Conservation (phyloP, 2,797 vertebrate species). For the Enteromius radiatus region DNA sequence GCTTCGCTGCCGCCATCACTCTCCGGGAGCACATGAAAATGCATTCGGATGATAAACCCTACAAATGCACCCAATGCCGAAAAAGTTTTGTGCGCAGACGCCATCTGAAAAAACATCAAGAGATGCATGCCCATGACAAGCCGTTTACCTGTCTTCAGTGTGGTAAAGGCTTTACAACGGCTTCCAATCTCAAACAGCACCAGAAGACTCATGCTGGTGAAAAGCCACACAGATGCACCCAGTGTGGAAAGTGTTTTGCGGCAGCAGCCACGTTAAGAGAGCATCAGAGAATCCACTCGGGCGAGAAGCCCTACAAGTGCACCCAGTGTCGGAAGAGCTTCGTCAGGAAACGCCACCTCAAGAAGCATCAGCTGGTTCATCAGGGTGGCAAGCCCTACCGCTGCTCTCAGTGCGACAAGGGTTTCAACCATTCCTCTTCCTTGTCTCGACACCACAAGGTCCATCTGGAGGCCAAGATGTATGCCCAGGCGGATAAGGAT, state of each 20-base stretch:
- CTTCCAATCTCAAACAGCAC: slow-evolving; percentile 83
- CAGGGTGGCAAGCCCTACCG: slow-evolving; percentile 83
- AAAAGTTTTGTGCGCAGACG: slow-evolving; percentile 83
- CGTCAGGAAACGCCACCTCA: slow-evolving; percentile 82
- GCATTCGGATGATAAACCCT: slow-evolving; percentile 85
- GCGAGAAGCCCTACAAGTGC: slow-evolving; percentile 84
- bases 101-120: slow-evolving; percentile 84
- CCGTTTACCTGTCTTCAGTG: slow-evolving; percentile 82
- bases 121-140: slow-evolving; percentile 82
- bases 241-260: slow-evolving; percentile 83
- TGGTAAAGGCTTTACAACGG: slow-evolving; percentile 81
- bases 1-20: slow-evolving; percentile 83
- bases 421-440: slow-evolving; percentile 85
- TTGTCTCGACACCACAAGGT: slow-evolving; percentile 82
- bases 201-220: slow-evolving; percentile 82
- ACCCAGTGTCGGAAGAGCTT: slow-evolving; percentile 86
- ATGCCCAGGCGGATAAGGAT: slow-evolving; percentile 74
- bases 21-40: slow-evolving; percentile 85
- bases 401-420: slow-evolving; percentile 84
- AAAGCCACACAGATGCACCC: slow-evolving; percentile 79
- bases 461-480: slow-evolving; percentile 80
- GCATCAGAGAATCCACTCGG: slow-evolving; percentile 83
- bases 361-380: slow-evolving; percentile 85
- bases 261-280: slow-evolving; percentile 79
- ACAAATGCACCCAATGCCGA: slow-evolving; percentile 83